Conservation (phyloP, 2,888 invertebrate species). For the Melipona bicolor region DNA sequence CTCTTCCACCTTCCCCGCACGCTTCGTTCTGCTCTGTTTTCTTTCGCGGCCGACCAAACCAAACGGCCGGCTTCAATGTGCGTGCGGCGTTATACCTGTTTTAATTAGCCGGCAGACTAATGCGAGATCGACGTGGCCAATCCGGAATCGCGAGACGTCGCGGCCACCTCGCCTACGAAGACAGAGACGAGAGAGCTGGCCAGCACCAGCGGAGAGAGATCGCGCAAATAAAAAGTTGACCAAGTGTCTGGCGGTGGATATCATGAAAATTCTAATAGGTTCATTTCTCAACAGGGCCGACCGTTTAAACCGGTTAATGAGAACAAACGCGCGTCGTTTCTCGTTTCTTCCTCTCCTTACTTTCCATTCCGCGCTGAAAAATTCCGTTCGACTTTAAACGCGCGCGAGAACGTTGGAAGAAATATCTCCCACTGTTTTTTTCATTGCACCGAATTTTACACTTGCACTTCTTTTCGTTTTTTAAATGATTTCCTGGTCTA, state of each 20-base stretch:
- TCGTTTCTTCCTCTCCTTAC: background rate
- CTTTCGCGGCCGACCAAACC: slow-evolving; percentile 4
- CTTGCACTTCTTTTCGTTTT: no score
- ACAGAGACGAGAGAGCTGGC: background rate
- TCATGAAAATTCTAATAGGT: slow-evolving; percentile 44
- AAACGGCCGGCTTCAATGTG: slow-evolving; percentile 31
- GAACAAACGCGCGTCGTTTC: slow-evolving; percentile 32
- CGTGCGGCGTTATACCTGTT: slow-evolving; percentile 69
- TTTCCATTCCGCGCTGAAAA: background rate
- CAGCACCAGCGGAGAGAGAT: slow-evolving; percentile 1
- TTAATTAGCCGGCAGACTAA: slow-evolving; percentile 77
- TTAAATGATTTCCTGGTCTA: no score
- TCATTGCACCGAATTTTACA: no score
- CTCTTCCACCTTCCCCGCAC: no score
- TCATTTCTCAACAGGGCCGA: slow-evolving; percentile 33
- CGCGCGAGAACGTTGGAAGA: background rate
- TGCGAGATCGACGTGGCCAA: slow-evolving; percentile 76
- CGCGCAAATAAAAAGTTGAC: slow-evolving; percentile 46
- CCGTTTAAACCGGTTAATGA: slow-evolving; percentile 49
- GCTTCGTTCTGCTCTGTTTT: background rate
- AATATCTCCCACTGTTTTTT: no score
- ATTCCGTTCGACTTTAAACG: background rate
- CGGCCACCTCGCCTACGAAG: slow-evolving; percentile 37
- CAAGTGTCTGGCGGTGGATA: slow-evolving; percentile 35
- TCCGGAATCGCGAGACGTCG: slow-evolving; percentile 63